Percentiles rank a stretch among this genome's conserved stretches.
These are phyloP conservation scores for Norana najaformis DNA, from an alignment of 2,888 invertebrate genomes.

Conservation along the genomic window DNA sequence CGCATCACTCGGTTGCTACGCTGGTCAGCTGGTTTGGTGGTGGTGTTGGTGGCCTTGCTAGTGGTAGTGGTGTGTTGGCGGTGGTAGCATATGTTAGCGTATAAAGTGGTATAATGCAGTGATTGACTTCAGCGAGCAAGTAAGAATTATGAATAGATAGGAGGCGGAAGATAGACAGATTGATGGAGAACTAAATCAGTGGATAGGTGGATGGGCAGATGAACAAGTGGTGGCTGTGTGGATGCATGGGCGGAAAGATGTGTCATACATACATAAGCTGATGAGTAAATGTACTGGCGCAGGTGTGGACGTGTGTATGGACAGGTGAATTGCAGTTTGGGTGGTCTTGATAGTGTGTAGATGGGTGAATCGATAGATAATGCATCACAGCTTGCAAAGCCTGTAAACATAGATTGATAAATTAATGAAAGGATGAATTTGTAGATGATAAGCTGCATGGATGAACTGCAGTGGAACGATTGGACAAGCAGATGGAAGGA, in stretches of 20 bases:
- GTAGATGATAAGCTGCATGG: neutral
- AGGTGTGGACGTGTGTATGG: too few relatives aligned
- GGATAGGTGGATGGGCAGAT: neutral
- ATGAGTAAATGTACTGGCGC: too few relatives aligned
- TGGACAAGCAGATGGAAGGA: neutral
- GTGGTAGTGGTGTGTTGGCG: neutral
- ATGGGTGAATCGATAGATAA: neutral
- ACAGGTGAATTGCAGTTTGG: neutral
- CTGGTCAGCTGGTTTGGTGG: neutral
- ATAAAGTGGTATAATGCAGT: neutral
- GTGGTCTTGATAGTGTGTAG: neutral
- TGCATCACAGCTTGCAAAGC: too few relatives aligned
- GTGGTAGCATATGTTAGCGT: neutral
- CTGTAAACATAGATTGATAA: neutral
- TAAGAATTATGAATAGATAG: neutral
- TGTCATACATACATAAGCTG: too few relatives aligned
- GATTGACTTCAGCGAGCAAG: neutral
- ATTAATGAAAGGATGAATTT: neutral
- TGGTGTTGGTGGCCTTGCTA: neutral
- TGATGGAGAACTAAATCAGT: neutral
- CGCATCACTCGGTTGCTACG: neutral
- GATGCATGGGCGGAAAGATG: too few relatives aligned
- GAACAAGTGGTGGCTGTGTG: neutral
- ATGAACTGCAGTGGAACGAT: neutral
- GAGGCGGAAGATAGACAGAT: neutral